Evolutionary conservation across 1,140 invertebrate species (phyloP).

Genomic region (Dinoponera quadriceps): DNA sequence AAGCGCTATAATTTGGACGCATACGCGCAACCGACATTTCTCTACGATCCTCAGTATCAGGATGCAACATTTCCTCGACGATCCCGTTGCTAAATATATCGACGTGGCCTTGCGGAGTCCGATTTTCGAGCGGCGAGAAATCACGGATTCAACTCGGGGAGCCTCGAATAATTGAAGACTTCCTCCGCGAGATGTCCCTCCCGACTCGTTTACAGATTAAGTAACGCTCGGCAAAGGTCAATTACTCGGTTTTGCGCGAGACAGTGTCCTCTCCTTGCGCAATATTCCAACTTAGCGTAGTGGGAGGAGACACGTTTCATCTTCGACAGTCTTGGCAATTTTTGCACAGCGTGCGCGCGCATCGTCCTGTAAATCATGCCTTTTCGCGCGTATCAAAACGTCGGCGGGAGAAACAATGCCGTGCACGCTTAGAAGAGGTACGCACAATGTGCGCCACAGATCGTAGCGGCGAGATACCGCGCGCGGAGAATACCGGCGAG

Average conservation of each 20-base stretch:
- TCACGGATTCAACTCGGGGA: not conserved
- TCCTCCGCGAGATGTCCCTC: not conserved
- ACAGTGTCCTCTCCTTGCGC: not conserved
- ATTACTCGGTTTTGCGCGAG: not conserved
- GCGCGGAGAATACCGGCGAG: slow-evolving; percentile 44
- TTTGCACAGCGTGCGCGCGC: not conserved
- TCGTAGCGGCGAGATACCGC: slow-evolving; percentile 49
- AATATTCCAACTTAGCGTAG: not conserved
- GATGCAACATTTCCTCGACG: not conserved
- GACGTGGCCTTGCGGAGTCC: slow-evolving; percentile 12
- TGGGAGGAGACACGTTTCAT: not conserved
- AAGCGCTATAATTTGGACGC: slow-evolving; percentile 26
- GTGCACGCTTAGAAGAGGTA: slow-evolving; percentile 49
- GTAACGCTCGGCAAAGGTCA: slow-evolving; percentile 7
- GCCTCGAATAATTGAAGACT: slow-evolving; percentile 29
- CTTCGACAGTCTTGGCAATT: slow-evolving; percentile 6
- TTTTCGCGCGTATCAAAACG: slow-evolving; percentile 22
- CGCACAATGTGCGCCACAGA: slow-evolving; percentile 64
- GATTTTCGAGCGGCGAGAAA: slow-evolving; percentile 24
- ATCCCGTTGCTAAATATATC: slow-evolving; percentile 30
- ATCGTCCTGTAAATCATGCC: slow-evolving; percentile 27
- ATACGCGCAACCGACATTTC: slow-evolving; percentile 14
- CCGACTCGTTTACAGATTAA: slow-evolving; percentile 1
- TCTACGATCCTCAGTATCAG: slow-evolving; percentile 11
- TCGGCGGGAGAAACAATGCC: slow-evolving; percentile 30